Conservation (phyloP, 2,797 vertebrate genomes). For the Cossypha dichroa region DNA sequence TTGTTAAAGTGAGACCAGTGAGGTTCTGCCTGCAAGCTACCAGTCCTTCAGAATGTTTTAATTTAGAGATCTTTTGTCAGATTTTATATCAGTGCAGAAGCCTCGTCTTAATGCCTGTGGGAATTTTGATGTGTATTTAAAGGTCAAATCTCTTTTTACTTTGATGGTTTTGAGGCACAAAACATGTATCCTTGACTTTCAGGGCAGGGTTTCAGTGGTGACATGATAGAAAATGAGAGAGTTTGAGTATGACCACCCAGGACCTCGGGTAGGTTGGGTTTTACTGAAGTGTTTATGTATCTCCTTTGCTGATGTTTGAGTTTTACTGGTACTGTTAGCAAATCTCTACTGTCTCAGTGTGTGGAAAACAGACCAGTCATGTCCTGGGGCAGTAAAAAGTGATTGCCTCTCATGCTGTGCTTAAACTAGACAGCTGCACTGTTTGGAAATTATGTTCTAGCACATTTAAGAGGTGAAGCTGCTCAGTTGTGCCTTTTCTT, state of each 20-base stretch:
- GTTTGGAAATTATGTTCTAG: neutral
- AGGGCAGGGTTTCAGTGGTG: neutral
- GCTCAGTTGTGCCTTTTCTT: neutral
- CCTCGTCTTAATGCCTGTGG: neutral
- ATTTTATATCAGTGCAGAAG: neutral
- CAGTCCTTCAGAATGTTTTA: neutral
- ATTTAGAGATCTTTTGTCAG: neutral
- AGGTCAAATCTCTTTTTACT: neutral
- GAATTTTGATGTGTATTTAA: neutral
- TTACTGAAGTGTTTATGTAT: neutral
- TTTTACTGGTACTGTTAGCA: neutral
- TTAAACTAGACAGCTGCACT: neutral
- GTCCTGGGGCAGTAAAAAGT: neutral
- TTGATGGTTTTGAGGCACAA: neutral
- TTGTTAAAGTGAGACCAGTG: neutral
- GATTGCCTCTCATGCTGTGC: neutral
- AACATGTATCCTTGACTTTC: fast-evolving
- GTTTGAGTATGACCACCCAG: neutral
- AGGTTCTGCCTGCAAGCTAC: neutral
- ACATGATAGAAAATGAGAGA: neutral
- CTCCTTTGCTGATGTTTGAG: neutral
- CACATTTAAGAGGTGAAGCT: neutral
- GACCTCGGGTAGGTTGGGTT: neutral
- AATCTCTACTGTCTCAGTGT: neutral
- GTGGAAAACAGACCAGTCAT: neutral